Percentiles rank a stretch among this genome's conserved stretches.
phyloP scores from a whole-genome alignment of 2,797 vertebrate species.

The Gymnopithys bicolor region DNA sequence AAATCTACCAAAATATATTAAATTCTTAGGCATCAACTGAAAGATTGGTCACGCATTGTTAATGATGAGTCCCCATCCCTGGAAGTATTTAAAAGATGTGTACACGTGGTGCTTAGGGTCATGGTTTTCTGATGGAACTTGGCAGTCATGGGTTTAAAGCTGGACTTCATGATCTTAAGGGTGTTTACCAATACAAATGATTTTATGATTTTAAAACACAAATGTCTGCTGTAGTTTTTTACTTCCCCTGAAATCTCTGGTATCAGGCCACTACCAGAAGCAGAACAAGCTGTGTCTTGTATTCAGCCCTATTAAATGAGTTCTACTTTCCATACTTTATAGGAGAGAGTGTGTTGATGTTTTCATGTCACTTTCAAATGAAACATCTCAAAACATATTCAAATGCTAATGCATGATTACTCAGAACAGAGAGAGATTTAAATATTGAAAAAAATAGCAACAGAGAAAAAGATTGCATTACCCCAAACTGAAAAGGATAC shows the following conservation, averaged over 20 bases:
- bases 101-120: fast-evolving
- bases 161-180: not conserved
- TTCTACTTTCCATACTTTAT: not conserved
- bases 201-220: not conserved
- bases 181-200: not conserved
- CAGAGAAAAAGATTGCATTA: not conserved
- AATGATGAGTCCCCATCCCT: not conserved
- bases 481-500: not conserved
- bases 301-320: not conserved
- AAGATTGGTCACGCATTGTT: not conserved
- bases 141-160: not conserved
- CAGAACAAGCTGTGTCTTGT: not conserved
- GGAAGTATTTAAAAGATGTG: fast-evolving
- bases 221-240: not conserved
- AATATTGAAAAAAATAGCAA: not conserved
- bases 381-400: not conserved
- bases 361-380: not conserved
- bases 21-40: too few relatives aligned
- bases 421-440: not conserved
- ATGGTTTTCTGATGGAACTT: not conserved
- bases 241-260: not conserved
- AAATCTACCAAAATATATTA: too few relatives aligned
- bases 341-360: not conserved
- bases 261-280: not conserved
- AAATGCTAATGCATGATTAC: not conserved